Evolutionary conservation across 2,797 vertebrate genomes (phyloP), one percentile per base, ranked within the genome.

Genomic region (Galaxias olidus): DNA sequence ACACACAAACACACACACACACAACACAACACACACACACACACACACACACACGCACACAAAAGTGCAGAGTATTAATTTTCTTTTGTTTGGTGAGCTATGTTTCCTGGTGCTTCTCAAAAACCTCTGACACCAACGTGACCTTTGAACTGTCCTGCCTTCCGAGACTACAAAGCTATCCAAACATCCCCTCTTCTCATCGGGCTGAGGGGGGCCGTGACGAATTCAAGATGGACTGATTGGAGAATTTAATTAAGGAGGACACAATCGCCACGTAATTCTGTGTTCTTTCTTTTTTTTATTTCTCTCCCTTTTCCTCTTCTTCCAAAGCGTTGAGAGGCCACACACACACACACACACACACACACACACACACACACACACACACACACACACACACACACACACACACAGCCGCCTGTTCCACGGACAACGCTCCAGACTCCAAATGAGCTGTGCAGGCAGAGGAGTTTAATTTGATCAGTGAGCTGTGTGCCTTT

Each of bases 401-500:
- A 45, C 45, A 52, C 63, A 65, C 61, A 20, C 49, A 84, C 86
- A 79, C 59, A 46, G n/a, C n/a, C n/a, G n/a, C n/a, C n/a, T n/a
- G n/a, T n/a, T n/a, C n/a, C 20, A 45, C 58, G 61, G 46, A 44
- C 63, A 85, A 85, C 86, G 87, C 89, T 90, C 90, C 86, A 88
- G 87, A 88, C 86, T 84, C 86, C 87, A 90, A 91, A 91, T 89
- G 88, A 92, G 88, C 89, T 87, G 88, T 80, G 87, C 86, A 86
- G 89, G 89, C 87, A 90, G 85, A 88, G 90, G 85, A 88, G 88
- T 90, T 91, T 91, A 90, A 91, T 91, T 90, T 91, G 87, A 88
- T 88, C 89, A 86, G 30, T 30, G 30, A 30, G 86, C 84, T 65
- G 83, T 89, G 86, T 88, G 87, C 86, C 85, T 81, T 87, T 78